Evolutionary conservation across 2,113 vertebrate species (phyloP).

Genomic region (Azemiops feae): DNA sequence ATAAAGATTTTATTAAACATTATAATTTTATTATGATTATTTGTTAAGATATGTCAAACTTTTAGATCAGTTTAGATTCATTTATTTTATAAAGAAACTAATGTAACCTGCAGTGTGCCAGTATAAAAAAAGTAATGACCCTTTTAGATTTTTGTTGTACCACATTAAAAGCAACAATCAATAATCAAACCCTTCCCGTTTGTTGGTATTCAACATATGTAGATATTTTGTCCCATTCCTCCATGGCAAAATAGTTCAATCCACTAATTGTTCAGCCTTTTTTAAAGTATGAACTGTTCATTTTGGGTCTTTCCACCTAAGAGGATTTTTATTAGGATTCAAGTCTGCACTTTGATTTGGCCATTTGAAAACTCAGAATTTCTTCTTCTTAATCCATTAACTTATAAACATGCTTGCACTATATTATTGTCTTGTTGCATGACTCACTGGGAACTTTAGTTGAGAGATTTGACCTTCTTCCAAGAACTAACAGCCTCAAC

Average conservation of each 20-base stretch:
- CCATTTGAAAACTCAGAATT: neutral
- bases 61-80: neutral
- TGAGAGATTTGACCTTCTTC: neutral
- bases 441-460: neutral
- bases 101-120: neutral
- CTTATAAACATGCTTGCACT: neutral
- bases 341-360: neutral
- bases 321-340: neutral
- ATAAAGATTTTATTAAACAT: neutral
- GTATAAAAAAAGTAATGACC: neutral
- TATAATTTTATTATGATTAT: neutral
- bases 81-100: neutral
- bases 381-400: neutral
- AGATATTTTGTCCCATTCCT: neutral
- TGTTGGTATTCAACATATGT: neutral
- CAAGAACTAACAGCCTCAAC: neutral
- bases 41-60: neutral
- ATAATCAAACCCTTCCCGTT: neutral
- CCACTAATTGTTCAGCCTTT: neutral
- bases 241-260: neutral
- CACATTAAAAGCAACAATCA: neutral
- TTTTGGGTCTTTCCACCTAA: neutral
- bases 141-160: neutral
- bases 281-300: neutral
- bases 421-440: neutral